A percentile compares a stretch with the other conserved stretches of the same genome.
phyloP scores from a whole-genome alignment of 2,113 vertebrate species.

The Microcebus griseorufus region DNA sequence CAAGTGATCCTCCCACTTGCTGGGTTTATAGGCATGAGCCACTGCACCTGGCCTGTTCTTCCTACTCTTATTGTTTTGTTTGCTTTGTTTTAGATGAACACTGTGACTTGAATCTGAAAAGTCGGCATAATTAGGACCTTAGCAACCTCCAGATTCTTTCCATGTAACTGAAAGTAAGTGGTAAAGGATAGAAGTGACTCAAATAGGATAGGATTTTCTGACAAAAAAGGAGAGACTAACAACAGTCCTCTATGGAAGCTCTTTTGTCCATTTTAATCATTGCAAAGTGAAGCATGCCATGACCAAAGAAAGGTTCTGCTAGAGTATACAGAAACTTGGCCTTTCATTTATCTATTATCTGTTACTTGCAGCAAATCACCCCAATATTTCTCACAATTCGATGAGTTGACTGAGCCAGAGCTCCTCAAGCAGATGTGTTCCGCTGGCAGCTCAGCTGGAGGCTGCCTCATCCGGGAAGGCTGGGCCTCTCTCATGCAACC shows the following conservation, averaged over 20 bases:
- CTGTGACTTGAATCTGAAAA: constrained; percentile 25
- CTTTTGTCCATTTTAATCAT: not conserved
- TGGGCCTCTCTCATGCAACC: too few relatives aligned
- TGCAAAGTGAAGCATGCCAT: not conserved
- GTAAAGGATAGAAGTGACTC: not conserved
- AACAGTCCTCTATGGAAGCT: not conserved
- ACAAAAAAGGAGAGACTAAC: not conserved
- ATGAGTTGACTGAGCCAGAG: not conserved
- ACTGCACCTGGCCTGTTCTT: not conserved
- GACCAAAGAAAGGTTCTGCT: not conserved
- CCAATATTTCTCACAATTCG: not conserved
- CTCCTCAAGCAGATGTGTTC: not conserved
- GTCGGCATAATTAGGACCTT: not conserved
- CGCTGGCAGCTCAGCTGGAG: not conserved
- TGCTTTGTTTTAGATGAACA: not conserved
- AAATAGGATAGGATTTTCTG: not conserved
- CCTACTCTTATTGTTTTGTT: not conserved
- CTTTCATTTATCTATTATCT: not conserved
- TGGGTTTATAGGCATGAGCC: too few relatives aligned
- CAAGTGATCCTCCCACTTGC: too few relatives aligned
- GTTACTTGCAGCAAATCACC: not conserved
- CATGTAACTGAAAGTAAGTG: not conserved
- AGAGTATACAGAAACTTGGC: not conserved
- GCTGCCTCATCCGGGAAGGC: not conserved
- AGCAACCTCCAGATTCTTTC: not conserved